Evolutionary conservation across 2,888 invertebrate genomes (phyloP).

Genomic region (Callosobruchus maculatus): DNA sequence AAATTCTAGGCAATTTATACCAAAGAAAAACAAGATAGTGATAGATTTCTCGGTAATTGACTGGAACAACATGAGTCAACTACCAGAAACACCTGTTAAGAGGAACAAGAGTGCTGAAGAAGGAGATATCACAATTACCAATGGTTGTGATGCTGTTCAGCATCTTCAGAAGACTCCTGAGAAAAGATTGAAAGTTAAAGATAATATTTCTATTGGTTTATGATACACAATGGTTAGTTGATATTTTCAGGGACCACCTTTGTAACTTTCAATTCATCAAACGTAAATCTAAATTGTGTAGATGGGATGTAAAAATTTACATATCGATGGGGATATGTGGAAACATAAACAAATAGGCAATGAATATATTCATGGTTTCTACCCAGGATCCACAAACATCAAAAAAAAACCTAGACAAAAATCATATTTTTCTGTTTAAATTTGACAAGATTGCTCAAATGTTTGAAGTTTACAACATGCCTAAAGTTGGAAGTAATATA

Average conservation of each 20-base stretch:
- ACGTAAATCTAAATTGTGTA: no score
- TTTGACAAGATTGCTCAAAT: no score
- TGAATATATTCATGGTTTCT: no score
- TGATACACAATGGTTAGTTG: not conserved
- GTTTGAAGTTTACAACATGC: no score
- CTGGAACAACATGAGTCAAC: conserved; percentile 54
- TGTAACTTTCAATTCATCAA: not conserved
- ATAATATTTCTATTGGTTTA: not conserved
- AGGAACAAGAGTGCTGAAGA: not conserved
- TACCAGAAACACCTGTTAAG: conserved; percentile 44
- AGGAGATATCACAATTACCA: not conserved
- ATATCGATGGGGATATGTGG: no score
- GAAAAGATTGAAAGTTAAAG: not conserved
- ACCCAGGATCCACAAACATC: no score
- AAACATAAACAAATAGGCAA: no score
- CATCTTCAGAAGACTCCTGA: not conserved
- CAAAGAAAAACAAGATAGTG: conserved; percentile 59
- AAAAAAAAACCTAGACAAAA: no score
- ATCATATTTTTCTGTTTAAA: no score
- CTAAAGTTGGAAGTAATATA: no score
- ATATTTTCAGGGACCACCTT: not conserved
- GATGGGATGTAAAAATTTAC: no score
- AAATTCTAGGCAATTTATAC: conserved; percentile 60
- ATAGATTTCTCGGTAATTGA: conserved; percentile 67
- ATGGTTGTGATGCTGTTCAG: not conserved